Evolutionary conservation across 1,140 invertebrate species (phyloP), one percentile per base, ranked within the genome.

Genomic region (Aradophagus sp.): DNA sequence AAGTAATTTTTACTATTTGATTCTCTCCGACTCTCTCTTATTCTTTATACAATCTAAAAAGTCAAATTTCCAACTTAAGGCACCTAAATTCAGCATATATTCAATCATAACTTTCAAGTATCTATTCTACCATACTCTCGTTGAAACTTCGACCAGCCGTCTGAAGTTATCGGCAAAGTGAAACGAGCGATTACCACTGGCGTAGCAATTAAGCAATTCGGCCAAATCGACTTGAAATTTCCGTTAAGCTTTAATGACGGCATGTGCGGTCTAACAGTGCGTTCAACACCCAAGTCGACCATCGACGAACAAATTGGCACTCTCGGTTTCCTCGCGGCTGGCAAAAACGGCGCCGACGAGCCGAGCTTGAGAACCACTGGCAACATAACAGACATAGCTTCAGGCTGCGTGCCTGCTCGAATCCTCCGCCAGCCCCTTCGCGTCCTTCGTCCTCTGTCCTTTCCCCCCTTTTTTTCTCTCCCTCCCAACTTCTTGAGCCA

Each of bases 381-480:
- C 50, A 23, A 68, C 73, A 79, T 76, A 77, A 76, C 74, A 61
- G 75, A 74, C 75, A 77, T 75, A 73, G 73, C 75, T 77, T 39
- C 39, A 50, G 66, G 73, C 71, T 77, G 55, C 67, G 62, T 74
- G 34, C 55, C 45, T 38, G 38, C 26, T 53, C 31, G 35, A n/a
- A 16, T 56, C 47, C 63, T 59, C 52, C 39, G 56, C 52, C 55
- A 42, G 55, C 16, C 35, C 23, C 16, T 41, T 67, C 61, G 14
- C 26, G 14, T 39, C 34, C 36, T 50, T 34, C 66, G 29, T 70
- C 42, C 58, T 55, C 48, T 23, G 31, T n/a, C 35, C 47, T 61
- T 45, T 31, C 35, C 15, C 53, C 13, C 29, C 56, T 61, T 39
- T 31, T 67, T 71, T 68, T 58, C 55, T 69, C 42, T 20, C n/a